Evolutionary conservation across 2,888 invertebrate species (phyloP).

Genomic region (Himalopsyche tibetana): DNA sequence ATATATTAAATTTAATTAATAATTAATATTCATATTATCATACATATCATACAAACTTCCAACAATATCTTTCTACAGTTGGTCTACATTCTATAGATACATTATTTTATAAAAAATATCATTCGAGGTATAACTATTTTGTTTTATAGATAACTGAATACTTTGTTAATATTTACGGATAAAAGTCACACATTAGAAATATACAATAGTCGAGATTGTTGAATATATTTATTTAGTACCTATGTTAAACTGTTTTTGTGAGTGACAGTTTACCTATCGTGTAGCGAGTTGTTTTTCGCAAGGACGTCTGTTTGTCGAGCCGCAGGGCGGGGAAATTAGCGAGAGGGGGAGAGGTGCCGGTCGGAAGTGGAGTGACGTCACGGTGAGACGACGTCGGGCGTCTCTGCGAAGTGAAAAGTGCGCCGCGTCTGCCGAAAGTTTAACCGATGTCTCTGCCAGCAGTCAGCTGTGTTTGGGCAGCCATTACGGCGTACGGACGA

Average conservation of each 20-base stretch:
- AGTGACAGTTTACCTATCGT: constrained; percentile 3
- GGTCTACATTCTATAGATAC: too few species aligned
- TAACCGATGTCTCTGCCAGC: constrained; percentile 38
- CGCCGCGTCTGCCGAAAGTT: constrained; percentile 40
- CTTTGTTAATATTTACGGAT: too few species aligned
- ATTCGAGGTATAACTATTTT: too few species aligned
- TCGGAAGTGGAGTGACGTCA: constrained; percentile 42
- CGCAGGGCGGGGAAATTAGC: background rate
- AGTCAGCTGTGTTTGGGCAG: constrained; percentile 37
- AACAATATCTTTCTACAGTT: too few species aligned
- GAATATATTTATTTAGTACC: too few species aligned
- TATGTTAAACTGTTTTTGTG: background rate
- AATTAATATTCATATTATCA: too few species aligned
- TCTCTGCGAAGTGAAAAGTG: constrained; percentile 40
- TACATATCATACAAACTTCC: too few species aligned
- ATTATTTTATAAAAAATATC: too few species aligned
- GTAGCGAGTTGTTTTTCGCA: constrained; percentile 35
- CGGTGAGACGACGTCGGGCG: constrained; percentile 37
- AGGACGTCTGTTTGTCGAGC: constrained; percentile 14
- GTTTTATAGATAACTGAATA: too few species aligned
- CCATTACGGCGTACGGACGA: constrained; percentile 38
- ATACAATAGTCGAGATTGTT: too few species aligned
- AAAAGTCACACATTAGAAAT: too few species aligned
- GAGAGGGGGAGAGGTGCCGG: constrained; percentile 1
- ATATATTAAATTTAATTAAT: too few species aligned